Percentiles rank a stretch among this genome's conserved stretches.
phyloP scores from a whole-genome alignment of 1,140 invertebrate genomes.

The Eumaeus atala region DNA sequence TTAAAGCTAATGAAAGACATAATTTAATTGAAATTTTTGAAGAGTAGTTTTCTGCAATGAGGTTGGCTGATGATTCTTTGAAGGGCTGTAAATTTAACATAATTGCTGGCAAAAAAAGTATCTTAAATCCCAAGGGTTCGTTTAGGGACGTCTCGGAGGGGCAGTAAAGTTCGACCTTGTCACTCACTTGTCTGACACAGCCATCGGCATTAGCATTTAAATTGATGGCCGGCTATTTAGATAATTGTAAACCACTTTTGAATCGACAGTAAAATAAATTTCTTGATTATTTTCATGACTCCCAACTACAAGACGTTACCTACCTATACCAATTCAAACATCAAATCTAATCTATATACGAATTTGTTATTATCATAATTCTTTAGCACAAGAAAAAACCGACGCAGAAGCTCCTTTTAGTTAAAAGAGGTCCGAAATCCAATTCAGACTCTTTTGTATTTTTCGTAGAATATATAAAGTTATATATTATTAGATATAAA shows the following conservation, averaged over 20 bases:
- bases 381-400: too few relatives aligned
- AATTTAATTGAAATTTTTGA: constrained; percentile 32
- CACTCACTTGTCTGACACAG: constrained; percentile 52
- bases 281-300: too few relatives aligned
- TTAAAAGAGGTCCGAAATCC: too few relatives aligned
- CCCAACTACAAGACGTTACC: too few relatives aligned
- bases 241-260: constrained; percentile 1
- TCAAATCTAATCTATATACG: too few relatives aligned
- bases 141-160: constrained; percentile 33
- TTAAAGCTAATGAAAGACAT: constrained; percentile 21
- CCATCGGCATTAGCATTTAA: constrained; percentile 49
- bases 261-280: not conserved
- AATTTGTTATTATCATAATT: too few relatives aligned
- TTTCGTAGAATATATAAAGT: too few relatives aligned
- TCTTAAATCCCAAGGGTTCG: constrained; percentile 47
- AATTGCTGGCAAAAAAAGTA: constrained; percentile 52
- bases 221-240: constrained; percentile 39
- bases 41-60: constrained; percentile 29
- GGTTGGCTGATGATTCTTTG: constrained; percentile 25
- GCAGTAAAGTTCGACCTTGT: constrained; percentile 44
- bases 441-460: too few relatives aligned
- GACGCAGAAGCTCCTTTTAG: too few relatives aligned
- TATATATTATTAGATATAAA: too few relatives aligned
- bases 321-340: too few relatives aligned
- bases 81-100: constrained; percentile 45